Percentiles rank a stretch among this genome's conserved stretches.
Evolutionary conservation across 2,888 invertebrate genomes (phyloP).

Genomic region (Halocaridina rubra): DNA sequence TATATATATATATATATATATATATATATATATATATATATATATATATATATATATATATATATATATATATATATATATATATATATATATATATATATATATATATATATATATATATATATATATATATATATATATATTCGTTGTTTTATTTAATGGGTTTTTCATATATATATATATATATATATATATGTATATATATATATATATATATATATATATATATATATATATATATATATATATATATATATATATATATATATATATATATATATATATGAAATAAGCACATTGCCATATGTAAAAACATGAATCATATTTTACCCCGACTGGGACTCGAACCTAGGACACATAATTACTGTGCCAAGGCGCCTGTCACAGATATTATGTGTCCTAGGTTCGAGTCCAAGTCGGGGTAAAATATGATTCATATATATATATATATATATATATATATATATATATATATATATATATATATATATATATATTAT

Average conservation of each 20-base stretch:
- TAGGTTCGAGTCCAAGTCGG: no score
- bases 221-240: neutral
- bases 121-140: constrained; percentile 30
- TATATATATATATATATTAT: neutral
- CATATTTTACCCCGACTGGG: no score
- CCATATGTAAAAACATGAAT: no score
- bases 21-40: neutral
- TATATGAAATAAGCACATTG: no score
- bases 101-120: neutral
- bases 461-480: neutral
- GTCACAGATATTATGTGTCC: no score
- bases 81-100: neutral
- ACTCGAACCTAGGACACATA: no score
- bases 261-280: neutral
- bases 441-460: neutral
- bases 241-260: neutral
- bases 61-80: neutral
- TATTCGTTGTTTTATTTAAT: neutral
- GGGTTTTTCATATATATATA: neutral
- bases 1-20: neutral
- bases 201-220: neutral
- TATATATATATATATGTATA: constrained; percentile 19
- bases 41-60: neutral
- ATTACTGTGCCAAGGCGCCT: no score
- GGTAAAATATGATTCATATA: no score